Percentiles rank a stretch among this genome's conserved stretches.
These are phyloP conservation scores for Dasysyrphus tricinctus DNA, from an alignment of 2,888 invertebrate species.

Conservation along the genomic window DNA sequence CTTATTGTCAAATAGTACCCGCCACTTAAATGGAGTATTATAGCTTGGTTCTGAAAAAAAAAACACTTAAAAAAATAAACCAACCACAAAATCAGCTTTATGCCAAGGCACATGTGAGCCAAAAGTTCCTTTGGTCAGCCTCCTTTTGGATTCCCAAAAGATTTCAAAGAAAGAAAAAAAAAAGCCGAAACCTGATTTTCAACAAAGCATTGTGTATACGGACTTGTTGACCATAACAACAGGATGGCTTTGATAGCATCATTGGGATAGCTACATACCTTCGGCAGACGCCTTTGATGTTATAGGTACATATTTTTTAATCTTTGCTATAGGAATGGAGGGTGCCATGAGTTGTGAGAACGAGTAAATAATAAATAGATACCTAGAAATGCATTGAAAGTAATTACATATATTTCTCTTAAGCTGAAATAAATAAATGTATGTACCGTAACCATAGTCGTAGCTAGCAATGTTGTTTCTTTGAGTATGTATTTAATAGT, in stretches of 20 bases:
- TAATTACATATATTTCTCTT: background rate
- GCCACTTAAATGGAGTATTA: constrained; percentile 21
- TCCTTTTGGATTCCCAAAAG: constrained; percentile 11
- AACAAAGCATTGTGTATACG: constrained; percentile 21
- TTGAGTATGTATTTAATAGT: too few species aligned
- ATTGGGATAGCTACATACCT: constrained; percentile 23
- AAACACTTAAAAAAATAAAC: constrained; percentile 23
- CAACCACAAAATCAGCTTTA: constrained; percentile 43
- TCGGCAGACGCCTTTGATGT: constrained; percentile 36
- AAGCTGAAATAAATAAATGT: background rate
- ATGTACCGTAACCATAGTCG: background rate
- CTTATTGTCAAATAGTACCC: constrained; percentile 7
- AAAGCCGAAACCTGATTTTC: constrained; percentile 33
- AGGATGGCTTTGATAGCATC: constrained; percentile 34
- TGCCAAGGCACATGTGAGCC: constrained; percentile 17
- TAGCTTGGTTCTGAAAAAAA: background rate
- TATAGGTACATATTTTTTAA: background rate
- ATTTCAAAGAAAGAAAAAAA: constrained; percentile 5
- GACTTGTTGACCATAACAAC: constrained; percentile 49
- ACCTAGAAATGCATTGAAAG: background rate
- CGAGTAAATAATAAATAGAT: background rate
- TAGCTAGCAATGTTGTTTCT: too few species aligned
- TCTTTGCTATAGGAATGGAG: background rate
- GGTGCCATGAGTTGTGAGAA: constrained; percentile 2
- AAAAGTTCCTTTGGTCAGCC: constrained; percentile 32